These are phyloP conservation scores for Etheostoma nigrum DNA, from an alignment of 2,797 vertebrate species.

Conservation along the genomic window DNA sequence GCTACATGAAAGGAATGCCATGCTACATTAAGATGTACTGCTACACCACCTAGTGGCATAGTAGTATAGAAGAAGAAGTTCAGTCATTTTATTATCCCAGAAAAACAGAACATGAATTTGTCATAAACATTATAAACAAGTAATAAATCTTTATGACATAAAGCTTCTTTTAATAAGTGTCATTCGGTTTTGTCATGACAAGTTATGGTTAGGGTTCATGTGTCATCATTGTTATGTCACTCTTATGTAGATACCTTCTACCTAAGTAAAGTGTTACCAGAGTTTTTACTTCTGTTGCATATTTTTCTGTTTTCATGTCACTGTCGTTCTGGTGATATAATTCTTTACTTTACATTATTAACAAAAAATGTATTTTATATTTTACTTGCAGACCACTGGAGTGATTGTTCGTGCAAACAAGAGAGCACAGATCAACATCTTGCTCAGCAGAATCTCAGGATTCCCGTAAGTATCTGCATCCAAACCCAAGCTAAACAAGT, in stretches of 20 bases:
- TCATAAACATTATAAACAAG: too few relatives aligned
- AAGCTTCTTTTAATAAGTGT: too few relatives aligned
- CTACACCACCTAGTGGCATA: constrained; percentile 50
- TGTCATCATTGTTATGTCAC: too few relatives aligned
- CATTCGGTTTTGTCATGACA: too few relatives aligned
- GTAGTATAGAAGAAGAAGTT: constrained; percentile 10
- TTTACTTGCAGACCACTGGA: constrained; percentile 81
- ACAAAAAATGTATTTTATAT: not conserved
- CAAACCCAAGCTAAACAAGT: not conserved
- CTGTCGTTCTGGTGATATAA: not conserved
- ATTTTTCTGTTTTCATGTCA: too few relatives aligned
- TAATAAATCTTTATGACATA: too few relatives aligned
- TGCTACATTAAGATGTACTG: constrained; percentile 4
- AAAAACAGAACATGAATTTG: too few relatives aligned
- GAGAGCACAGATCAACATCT: constrained; percentile 85
- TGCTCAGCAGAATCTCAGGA: constrained; percentile 61
- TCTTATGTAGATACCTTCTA: too few relatives aligned
- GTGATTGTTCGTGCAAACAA: constrained; percentile 85
- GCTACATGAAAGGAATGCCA: not conserved
- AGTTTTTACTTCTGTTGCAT: too few relatives aligned
- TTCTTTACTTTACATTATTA: not conserved
- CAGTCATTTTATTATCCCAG: too few relatives aligned
- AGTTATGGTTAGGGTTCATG: too few relatives aligned
- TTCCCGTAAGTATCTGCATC: constrained; percentile 77
- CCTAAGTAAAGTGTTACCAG: too few relatives aligned